Base-by-base conservation (phyloP, 2,797 vertebrate species). In the Staurois parvus region DNA sequence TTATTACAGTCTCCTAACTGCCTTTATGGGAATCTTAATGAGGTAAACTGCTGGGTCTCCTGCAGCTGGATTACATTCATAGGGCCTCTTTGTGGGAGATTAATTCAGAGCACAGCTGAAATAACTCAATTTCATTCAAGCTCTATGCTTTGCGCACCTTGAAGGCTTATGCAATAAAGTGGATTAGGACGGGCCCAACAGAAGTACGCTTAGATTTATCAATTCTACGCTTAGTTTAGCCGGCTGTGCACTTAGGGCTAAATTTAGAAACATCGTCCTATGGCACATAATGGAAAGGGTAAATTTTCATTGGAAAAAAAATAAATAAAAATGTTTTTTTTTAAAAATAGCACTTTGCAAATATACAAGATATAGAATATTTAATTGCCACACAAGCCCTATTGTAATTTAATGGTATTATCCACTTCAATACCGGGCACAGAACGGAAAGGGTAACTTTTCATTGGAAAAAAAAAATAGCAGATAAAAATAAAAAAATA, bases 101-200 rank as follows among this genome's bases (percentile, higher is more conserved):
- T 69, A 76, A 76, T 76, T 76, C n/a, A n/a, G 37, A 73, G 34
- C 34, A 29, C 26, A 75, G 56, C 37, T 2, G 21, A 48, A 72
- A 67, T 83, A 83, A 64, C 81, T 75, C 72, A 83, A 75, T 66
- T 56, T 82, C 32, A 30, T 70, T 32, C 42, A 32, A 69, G 66
- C 40, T 26, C 32, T 52, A 34, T 52, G 77, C 77, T 32, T 19
- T 30, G 3, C 30, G 21, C 30, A 52, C 56, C 42, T 68, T 56
- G 77, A 79, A 69, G 28, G 66, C 42, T 24, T 52, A 30, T 69
- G n/a, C 13, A 79, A 66, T 24, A 79, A 79, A 52, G 42, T 79
- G 42, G 42, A 52, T 79, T 34, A 52, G 7, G 42, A 48, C 19
- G 66, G 64, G 24, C 24, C 17, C 12, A 52, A 45, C 28, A 32